These are phyloP conservation scores for Catharus fuscescens DNA, from an alignment of 2,113 vertebrate species.

Conservation along the genomic window DNA sequence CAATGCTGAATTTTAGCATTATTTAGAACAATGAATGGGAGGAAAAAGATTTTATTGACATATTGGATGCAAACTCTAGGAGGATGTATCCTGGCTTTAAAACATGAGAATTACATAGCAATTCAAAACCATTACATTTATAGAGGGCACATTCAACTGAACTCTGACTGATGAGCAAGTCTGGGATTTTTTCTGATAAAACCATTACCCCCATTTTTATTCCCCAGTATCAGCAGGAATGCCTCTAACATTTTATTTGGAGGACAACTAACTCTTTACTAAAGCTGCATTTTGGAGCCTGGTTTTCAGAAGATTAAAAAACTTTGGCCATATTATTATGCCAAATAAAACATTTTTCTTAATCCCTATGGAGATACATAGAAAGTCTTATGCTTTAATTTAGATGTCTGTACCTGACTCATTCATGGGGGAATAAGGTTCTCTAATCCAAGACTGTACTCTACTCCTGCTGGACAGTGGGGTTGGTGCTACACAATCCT, in stretches of 20 bases:
- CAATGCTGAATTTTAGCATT: background rate
- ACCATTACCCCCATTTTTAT: background rate
- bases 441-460: background rate
- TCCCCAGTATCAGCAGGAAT: background rate
- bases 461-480: conserved; percentile 30
- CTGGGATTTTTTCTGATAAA: background rate
- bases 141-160: background rate
- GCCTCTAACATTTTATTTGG: background rate
- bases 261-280: background rate
- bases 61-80: background rate
- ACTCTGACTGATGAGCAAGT: background rate
- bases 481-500: conserved; percentile 56
- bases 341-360: background rate
- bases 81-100: background rate
- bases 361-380: background rate
- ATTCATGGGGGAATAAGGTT: background rate
- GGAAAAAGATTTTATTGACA: background rate
- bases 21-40: background rate
- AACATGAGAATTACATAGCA: background rate
- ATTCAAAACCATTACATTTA: background rate
- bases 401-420: conserved; percentile 64
- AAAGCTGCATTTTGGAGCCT: background rate
- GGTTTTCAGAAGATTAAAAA: background rate
- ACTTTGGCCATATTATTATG: background rate
- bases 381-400: background rate